Evolutionary conservation across 2,888 invertebrate genomes (phyloP).

Genomic region (Mechanitis messenoides): DNA sequence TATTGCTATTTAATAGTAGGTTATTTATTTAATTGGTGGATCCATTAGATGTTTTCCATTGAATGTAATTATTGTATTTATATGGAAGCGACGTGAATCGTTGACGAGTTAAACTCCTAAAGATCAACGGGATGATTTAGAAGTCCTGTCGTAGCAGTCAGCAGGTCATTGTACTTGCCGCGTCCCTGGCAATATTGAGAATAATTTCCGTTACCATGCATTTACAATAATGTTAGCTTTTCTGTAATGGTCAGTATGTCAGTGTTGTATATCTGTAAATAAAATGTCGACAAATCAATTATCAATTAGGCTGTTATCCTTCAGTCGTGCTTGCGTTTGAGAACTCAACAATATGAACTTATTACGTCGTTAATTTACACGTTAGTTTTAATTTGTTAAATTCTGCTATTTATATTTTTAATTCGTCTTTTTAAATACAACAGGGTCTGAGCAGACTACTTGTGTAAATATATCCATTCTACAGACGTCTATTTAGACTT

Average conservation of each 20-base stretch:
- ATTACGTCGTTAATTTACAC: not conserved
- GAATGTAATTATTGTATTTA: constrained; percentile 23
- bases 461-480: constrained; percentile 21
- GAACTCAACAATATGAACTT: constrained; percentile 9
- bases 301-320: constrained; percentile 14
- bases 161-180: too few relatives aligned
- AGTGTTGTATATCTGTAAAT: not conserved
- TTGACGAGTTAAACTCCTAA: constrained; percentile 24
- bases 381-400: not conserved
- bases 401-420: not conserved
- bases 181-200: not conserved
- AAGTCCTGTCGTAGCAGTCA: too few relatives aligned
- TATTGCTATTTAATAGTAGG: constrained; percentile 25
- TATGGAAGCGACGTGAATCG: constrained; percentile 23
- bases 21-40: constrained; percentile 26
- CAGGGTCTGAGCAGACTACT: constrained; percentile 28
- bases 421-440: constrained; percentile 1
- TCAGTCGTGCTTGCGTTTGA: constrained; percentile 8
- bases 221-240: constrained; percentile 3
- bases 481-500: constrained; percentile 16
- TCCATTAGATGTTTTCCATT: constrained; percentile 28
- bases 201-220: constrained; percentile 6
- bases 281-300: constrained; percentile 4
- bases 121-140: too few relatives aligned
- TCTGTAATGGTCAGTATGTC: not conserved